Evolutionary conservation across 2,888 invertebrate genomes (phyloP).

Genomic region (Hipparchia sbordonii): DNA sequence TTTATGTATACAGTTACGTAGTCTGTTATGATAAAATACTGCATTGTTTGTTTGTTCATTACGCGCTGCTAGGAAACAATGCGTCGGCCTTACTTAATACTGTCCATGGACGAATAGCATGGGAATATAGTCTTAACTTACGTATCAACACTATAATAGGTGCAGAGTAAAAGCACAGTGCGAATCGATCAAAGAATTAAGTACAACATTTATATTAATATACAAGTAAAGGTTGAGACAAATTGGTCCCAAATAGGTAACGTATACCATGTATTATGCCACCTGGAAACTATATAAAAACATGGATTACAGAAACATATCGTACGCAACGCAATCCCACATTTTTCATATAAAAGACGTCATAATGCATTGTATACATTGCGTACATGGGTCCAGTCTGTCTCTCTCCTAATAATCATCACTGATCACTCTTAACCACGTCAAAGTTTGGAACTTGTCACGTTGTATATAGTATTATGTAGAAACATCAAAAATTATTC

Average conservation of each 20-base stretch:
- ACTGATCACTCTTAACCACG: constrained; percentile 8
- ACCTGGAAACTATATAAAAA: no score
- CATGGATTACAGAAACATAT: no score
- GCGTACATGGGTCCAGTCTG: no score
- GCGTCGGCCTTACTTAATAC: constrained; percentile 59
- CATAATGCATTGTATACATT: no score
- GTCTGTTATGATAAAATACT: constrained; percentile 70
- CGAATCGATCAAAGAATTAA: constrained; percentile 56
- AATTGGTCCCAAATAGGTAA: no score
- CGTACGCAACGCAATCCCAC: no score
- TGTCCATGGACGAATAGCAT: constrained; percentile 62
- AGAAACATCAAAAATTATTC: constrained; percentile 38
- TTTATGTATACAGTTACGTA: constrained; percentile 56
- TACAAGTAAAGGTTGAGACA: constrained; percentile 11
- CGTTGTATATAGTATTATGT: constrained; percentile 21
- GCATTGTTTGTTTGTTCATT: constrained; percentile 62
- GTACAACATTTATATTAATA: constrained; percentile 52
- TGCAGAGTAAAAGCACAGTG: constrained; percentile 73
- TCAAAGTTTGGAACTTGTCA: constrained; percentile 3
- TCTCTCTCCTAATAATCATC: constrained; percentile 1
- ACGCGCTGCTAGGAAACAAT: constrained; percentile 42
- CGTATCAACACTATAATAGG: constrained; percentile 52
- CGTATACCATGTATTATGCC: no score
- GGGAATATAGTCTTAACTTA: constrained; percentile 51
- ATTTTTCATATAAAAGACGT: no score